A percentile compares a stretch with the other conserved stretches of the same genome.
Evolutionary conservation across 2,113 vertebrate genomes (phyloP).

Genomic region (Notechis scutatus): DNA sequence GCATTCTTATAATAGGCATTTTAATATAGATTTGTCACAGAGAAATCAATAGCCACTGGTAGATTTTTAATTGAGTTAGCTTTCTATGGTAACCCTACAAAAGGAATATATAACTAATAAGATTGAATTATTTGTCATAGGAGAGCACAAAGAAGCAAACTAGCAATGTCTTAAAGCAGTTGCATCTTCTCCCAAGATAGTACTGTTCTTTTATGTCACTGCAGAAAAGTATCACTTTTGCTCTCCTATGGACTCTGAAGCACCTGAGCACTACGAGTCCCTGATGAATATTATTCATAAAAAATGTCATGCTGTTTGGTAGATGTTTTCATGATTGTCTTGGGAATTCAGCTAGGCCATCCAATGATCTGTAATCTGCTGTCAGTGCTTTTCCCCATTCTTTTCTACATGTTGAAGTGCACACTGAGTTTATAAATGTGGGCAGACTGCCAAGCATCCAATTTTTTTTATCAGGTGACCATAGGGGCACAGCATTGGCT

Average conservation of each 20-base stretch:
- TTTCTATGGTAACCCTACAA: background rate
- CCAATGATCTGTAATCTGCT: background rate
- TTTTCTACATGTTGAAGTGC: background rate
- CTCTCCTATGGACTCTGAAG: background rate
- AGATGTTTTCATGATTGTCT: background rate
- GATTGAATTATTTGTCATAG: background rate
- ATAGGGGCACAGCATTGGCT: background rate
- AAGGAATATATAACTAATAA: background rate
- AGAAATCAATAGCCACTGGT: background rate
- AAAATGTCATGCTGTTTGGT: background rate
- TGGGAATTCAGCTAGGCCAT: background rate
- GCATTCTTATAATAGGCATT: background rate
- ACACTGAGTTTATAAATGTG: background rate
- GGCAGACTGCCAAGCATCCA: background rate
- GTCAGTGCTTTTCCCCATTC: background rate
- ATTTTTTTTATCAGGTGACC: background rate
- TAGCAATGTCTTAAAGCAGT: background rate
- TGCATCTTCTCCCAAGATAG: background rate
- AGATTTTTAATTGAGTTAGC: background rate
- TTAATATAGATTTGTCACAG: background rate
- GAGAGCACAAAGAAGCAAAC: background rate
- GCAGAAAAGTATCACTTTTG: background rate
- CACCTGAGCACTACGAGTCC: background rate
- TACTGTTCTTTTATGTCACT: background rate
- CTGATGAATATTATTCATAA: background rate